Percentiles rank a stretch among this genome's conserved stretches.
phyloP scores from a whole-genome alignment of 2,113 vertebrate species.

The Blennius ocellaris region DNA sequence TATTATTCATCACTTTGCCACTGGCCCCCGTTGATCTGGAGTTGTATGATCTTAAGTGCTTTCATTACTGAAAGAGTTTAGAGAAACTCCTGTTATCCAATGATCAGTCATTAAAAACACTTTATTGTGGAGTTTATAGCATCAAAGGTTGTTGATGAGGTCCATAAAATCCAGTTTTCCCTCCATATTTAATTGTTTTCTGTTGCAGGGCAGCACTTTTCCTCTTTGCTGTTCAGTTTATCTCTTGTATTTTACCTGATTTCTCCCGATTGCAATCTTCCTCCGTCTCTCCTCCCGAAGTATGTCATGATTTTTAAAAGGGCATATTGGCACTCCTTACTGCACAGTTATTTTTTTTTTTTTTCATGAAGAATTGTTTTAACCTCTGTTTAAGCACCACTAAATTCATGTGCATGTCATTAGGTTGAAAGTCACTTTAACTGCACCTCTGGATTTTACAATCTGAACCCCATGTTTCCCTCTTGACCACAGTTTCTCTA shows the following conservation, averaged over 20 bases:
- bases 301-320: neutral
- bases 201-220: constrained; percentile 1
- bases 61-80: neutral
- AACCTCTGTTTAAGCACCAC: neutral
- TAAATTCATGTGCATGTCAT: neutral
- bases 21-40: too few species aligned
- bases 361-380: constrained; percentile 1
- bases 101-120: too few species aligned
- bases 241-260: neutral
- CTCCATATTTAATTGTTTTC: neutral
- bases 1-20: too few species aligned
- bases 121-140: neutral
- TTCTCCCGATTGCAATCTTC: neutral
- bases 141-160: neutral
- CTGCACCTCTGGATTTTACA: neutral
- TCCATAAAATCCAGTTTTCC: neutral
- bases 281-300: neutral
- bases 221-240: constrained; percentile 2
- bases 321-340: neutral
- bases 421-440: neutral
- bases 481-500: too few species aligned
- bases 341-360: constrained; percentile 26
- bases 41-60: neutral
- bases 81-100: neutral
- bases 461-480: too few species aligned